Evolutionary conservation across 2,113 vertebrate genomes (phyloP), one percentile per base, ranked within the genome.

Genomic region (Nibea albiflora): DNA sequence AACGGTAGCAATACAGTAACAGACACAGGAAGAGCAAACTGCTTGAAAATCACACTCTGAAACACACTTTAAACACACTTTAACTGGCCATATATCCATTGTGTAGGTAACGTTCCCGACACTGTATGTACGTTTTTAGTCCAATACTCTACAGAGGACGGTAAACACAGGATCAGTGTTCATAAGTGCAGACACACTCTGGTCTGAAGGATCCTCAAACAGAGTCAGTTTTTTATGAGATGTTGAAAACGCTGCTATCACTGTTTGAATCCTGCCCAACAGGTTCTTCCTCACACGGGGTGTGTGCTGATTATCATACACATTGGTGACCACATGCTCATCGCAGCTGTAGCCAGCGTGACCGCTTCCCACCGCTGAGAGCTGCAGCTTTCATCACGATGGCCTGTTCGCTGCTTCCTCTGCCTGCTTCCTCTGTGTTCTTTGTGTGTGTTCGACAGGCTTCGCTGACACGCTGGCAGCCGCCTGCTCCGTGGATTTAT

Each of bases 361-460:
- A 61, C 53, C 24, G 31, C 12, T 56, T 83, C 83, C 46, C 65
- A 42, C 24, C 0, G 26, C 64, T 60, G 61, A 17, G 35, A 31
- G 58, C 31, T 58, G 20, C 47, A 61, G 4, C 19, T 53, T 17
- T 35, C 57, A 31, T 11, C 42, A 72, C 4, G 35, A 11, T 1
- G 14, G 61, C 70, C 15, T 57, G 69, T 65, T 73, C 63, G 52
- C 73, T 19, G 83, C n/a, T 85, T 90, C 88, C 86, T 78, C 65
- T 0, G 16, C 56, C 64, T 9, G 17, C 54, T 90, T 89, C 87
- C 87, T 85, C 47, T 78, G 28, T 44, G 53, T 70, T 39, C 49
- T 78, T 56, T 64, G 60, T 53, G 4, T 72, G 35, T 35, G 44
- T 6, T 0, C 49, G 50, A 6, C 47, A 31, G 11, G 24, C 22